These are phyloP conservation scores for Drosophila hamatofila DNA, from an alignment of 2,888 invertebrate species.

Conservation along the genomic window DNA sequence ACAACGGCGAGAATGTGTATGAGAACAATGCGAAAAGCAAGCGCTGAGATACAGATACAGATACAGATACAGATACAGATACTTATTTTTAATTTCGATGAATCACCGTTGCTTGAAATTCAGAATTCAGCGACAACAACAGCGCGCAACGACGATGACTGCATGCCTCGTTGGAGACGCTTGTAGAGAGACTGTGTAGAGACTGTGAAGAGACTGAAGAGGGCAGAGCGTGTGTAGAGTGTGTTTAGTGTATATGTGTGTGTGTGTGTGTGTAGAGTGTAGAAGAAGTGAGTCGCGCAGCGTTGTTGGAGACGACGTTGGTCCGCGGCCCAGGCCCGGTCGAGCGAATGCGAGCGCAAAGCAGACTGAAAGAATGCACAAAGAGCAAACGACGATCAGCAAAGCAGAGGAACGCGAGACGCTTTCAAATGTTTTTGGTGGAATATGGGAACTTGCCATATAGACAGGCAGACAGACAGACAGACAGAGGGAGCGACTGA, in stretches of 20 bases:
- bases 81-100: slow-evolving; percentile 82
- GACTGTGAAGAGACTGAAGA: slow-evolving; percentile 4
- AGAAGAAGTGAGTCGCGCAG: slow-evolving; percentile 6
- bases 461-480: slow-evolving; percentile 4
- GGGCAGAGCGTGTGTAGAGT: slow-evolving; percentile 2
- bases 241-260: not conserved
- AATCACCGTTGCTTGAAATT: slow-evolving; percentile 70
- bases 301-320: slow-evolving; percentile 27
- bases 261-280: slow-evolving; percentile 4
- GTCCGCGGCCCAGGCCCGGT: slow-evolving; percentile 15
- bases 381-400: slow-evolving; percentile 66
- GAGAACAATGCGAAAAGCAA: slow-evolving; percentile 59
- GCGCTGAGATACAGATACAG: slow-evolving; percentile 66
- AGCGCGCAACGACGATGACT: slow-evolving; percentile 58
- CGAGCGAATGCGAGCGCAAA: slow-evolving; percentile 63
- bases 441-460: slow-evolving; percentile 47
- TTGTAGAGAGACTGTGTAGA: slow-evolving; percentile 23
- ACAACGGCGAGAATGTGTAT: slow-evolving; percentile 10
- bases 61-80: slow-evolving; percentile 37
- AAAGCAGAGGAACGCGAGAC: slow-evolving; percentile 60
- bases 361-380: slow-evolving; percentile 76
- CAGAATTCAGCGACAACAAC: slow-evolving; percentile 53
- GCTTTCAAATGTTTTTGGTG: slow-evolving; percentile 39
- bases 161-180: slow-evolving; percentile 75
- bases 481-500: not conserved